Base-by-base conservation (phyloP, 2,888 invertebrate genomes). In the Drosophila nr. fundita region DNA sequence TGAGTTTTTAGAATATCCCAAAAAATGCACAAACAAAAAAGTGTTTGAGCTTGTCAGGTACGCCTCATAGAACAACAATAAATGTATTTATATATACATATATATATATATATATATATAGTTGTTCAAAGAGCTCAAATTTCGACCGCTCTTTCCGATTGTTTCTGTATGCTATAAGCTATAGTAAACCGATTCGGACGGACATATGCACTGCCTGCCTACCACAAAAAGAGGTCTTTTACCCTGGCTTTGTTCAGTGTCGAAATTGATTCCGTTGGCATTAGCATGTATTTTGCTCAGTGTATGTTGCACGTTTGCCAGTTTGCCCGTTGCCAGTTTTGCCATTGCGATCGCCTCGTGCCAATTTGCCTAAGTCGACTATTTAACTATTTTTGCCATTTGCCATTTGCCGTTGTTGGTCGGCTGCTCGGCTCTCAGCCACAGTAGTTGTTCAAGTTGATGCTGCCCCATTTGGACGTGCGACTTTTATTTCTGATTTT, bases 341-440 rank as follows among this genome's bases (percentile, higher is more conserved):
- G 62, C 54, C 61, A 66, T 76, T 79, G 68, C 72, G 59, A 58
- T 38, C 76, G 70, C 66, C 78, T 71, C 80, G 73, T 76, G 89
- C 83, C 87, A 86, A 86, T 84, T 84, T 84, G 89, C 89, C 84
- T 87, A 85, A 85, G 89, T 87, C 79, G 87, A 72, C 84, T 84
- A 74, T 84, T 89, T 84, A 87, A 77, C 89, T 85, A 87, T 84
- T 85, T 89, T 80, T 80, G 87, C 81, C 80, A 60, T 78, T 78
- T 72, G 78, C 52, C 55, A 61, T 82, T 82, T 27, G 49, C 49
- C 49, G 27, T 55, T 55, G 27, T 45, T 75, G 68, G 45, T 45
- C 15, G 81, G 68, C 73, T 73, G 45, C 45, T 27, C 24, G 38
- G 53, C 67, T 67, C 62, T 54, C 63, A 69, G 55, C 67, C 30